A percentile compares a stretch with the other conserved stretches of the same genome.
Evolutionary conservation across 2,888 invertebrate genomes (phyloP).

Genomic region (Mycalesis mineus): DNA sequence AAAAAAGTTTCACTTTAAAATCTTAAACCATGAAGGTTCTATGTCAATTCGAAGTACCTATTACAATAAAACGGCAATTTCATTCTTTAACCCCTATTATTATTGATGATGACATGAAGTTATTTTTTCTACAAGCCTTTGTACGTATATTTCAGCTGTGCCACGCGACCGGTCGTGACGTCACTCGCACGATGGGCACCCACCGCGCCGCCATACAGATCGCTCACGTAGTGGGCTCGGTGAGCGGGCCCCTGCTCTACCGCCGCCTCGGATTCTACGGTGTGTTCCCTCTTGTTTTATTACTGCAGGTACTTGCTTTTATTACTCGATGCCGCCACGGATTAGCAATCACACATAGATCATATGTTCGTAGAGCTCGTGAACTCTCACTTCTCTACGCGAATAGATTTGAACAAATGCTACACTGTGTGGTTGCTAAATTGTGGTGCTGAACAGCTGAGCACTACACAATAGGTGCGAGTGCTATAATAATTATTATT

Average conservation of each 20-base stretch:
- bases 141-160: conserved; percentile 55
- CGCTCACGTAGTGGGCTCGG: conserved; percentile 79
- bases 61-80: no score
- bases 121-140: no score
- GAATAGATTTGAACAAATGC: no score
- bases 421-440: background rate
- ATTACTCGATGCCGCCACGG: conserved; percentile 6
- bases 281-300: conserved; percentile 81
- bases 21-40: no score
- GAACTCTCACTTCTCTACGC: no score
- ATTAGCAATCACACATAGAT: background rate
- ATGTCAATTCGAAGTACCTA: no score
- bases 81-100: no score
- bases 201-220: conserved; percentile 71
- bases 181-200: conserved; percentile 80
- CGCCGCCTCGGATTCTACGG: conserved; percentile 84
- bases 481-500: no score
- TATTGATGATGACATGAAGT: no score
- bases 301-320: conserved; percentile 58
- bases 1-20: no score
- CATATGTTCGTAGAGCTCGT: no score
- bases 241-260: conserved; percentile 86
- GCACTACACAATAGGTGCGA: background rate
- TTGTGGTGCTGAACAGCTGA: background rate
- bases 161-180: conserved; percentile 64